A percentile compares a stretch with the other conserved stretches of the same genome.
phyloP scores from a whole-genome alignment of 2,888 invertebrate species.

The Hermaeophaga mercurialis region DNA sequence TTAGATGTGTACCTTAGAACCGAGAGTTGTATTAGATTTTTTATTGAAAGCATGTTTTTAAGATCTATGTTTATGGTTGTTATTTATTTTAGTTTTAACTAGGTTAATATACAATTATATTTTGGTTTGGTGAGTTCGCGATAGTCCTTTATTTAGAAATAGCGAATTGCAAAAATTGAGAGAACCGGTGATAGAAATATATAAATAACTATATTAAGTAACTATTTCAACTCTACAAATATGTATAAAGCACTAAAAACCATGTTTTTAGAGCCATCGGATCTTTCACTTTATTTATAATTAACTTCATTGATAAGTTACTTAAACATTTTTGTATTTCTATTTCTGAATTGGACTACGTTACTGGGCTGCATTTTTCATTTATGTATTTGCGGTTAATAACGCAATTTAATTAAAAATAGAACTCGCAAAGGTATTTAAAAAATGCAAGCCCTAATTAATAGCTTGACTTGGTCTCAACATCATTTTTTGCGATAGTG shows the following conservation, averaged over 20 bases:
- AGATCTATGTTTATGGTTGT: constrained; percentile 53
- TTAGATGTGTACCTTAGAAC: constrained; percentile 46
- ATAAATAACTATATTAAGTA: too few species aligned
- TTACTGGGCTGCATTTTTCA: constrained; percentile 38
- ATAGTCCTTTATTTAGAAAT: background rate
- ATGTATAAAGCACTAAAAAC: too few species aligned
- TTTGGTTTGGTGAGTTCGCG: constrained; percentile 40
- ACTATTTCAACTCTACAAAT: too few species aligned
- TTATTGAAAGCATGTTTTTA: constrained; percentile 53
- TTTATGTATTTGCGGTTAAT: constrained; percentile 27
- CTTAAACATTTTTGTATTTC: background rate
- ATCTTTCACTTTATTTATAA: too few species aligned
- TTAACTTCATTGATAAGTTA: too few species aligned
- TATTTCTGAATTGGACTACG: constrained; percentile 6
- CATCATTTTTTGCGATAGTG: constrained; percentile 32
- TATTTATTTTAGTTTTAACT: constrained; percentile 51
- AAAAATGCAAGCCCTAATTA: constrained; percentile 38
- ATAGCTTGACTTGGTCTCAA: constrained; percentile 37
- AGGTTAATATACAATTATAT: constrained; percentile 47
- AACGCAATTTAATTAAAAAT: constrained; percentile 32
- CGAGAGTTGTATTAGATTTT: constrained; percentile 40
- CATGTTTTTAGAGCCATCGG: too few species aligned
- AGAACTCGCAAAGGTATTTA: constrained; percentile 31
- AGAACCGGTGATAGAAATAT: too few species aligned
- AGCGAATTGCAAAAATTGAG: too few species aligned